These are phyloP conservation scores for Eunapius fragilis DNA, from an alignment of 37 sponge, comb jelly and placozoan genomes.

Conservation along the genomic window DNA sequence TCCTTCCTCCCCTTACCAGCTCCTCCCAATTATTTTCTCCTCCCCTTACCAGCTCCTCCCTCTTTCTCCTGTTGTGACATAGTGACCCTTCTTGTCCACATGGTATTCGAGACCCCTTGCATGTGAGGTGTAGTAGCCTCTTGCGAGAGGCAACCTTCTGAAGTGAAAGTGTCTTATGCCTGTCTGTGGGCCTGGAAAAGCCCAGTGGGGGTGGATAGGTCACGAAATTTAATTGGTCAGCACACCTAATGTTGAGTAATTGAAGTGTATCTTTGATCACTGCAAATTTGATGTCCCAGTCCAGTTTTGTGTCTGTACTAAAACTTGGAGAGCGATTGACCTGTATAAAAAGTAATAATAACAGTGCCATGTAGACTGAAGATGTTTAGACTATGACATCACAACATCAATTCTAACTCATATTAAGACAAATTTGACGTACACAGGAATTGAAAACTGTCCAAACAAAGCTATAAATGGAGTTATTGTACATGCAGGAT, in stretches of 20 bases:
- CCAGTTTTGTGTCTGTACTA: conserved; percentile 76
- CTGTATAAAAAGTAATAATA: conserved; percentile 11
- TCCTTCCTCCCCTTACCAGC: no score
- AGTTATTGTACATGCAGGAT: no score
- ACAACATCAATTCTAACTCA: no score
- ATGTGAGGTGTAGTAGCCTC: conserved; percentile 18
- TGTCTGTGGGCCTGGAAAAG: conserved; percentile 34
- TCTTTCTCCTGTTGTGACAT: conserved; percentile 33
- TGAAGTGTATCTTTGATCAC: conserved; percentile 77
- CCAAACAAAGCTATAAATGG: no score
- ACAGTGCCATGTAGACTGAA: no score
- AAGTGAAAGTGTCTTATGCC: not conserved
- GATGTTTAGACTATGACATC: no score
- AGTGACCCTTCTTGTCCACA: conserved; percentile 42
- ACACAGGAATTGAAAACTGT: no score
- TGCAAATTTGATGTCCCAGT: conserved; percentile 80
- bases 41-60: conserved; percentile 53
- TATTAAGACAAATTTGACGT: no score
- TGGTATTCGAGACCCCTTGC: not conserved
- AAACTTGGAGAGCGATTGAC: conserved; percentile 91
- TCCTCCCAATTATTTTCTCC: not conserved
- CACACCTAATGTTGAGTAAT: conserved; percentile 64
- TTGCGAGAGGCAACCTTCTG: conserved; percentile 44
- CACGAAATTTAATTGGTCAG: not conserved
- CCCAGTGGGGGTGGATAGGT: not conserved